A percentile compares a stretch with the other conserved stretches of the same genome.
phyloP scores from a whole-genome alignment of 2,797 vertebrate species.

The Thunnus albacares region DNA sequence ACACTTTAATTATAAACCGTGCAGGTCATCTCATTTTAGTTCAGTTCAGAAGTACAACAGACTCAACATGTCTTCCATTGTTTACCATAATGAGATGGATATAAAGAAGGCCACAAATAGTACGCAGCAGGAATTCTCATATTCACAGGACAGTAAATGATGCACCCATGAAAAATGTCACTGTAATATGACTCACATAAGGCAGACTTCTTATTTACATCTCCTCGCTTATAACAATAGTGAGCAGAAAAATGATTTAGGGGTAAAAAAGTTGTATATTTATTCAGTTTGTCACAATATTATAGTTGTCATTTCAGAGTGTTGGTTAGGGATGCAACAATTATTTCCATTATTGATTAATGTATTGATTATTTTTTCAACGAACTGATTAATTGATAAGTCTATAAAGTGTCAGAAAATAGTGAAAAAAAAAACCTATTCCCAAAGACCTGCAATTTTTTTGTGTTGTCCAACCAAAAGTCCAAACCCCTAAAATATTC shows the following conservation, averaged over 20 bases:
- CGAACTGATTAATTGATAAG: not conserved
- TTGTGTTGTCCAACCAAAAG: not conserved
- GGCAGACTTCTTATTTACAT: not conserved
- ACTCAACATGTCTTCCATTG: not conserved
- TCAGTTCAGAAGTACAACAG: not conserved
- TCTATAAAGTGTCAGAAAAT: too few relatives aligned
- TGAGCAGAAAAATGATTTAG: not conserved
- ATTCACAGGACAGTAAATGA: not conserved
- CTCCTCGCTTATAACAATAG: not conserved
- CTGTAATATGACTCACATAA: not conserved
- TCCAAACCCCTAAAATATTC: not conserved
- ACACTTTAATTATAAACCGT: not conserved
- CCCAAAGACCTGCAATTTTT: not conserved
- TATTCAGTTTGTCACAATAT: not conserved
- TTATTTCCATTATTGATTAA: not conserved
- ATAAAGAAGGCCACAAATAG: not conserved
- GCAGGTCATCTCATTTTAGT: not conserved
- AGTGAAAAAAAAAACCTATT: too few relatives aligned
- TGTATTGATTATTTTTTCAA: not conserved
- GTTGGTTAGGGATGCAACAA: not conserved
- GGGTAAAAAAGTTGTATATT: not conserved
- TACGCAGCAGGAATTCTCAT: not conserved
- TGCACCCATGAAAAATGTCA: not conserved
- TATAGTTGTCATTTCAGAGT: not conserved
- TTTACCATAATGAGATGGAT: not conserved